Evolutionary conservation across 2,888 invertebrate species (phyloP), one percentile per base, ranked within the genome.

Genomic region (Ormyrus thymus): DNA sequence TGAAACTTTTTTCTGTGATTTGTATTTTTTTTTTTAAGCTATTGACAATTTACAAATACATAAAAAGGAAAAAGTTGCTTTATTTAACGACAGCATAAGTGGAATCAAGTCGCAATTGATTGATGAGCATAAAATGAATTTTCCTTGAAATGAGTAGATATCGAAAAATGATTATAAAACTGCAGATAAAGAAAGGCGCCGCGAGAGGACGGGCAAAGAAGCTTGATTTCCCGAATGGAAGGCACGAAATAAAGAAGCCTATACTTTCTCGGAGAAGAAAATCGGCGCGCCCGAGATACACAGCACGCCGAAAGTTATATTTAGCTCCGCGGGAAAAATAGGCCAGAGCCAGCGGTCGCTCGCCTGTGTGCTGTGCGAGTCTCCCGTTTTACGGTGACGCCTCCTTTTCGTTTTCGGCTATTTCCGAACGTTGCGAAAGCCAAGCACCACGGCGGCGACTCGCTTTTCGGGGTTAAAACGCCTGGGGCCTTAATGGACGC

Each of bases 321-420:
- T 87, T 89, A 89, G 86, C 74, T 78, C 64, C 69, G 50, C 70
- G 71, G 83, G 84, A 84, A 88, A 89, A 88, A 87, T 89, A 89
- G 89, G 90, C 87, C 90, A 89, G 29, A 29, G 29, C 73, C 83
- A 82, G 83, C 84, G 86, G 85, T 86, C 86, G 29, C 29, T 29
- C 29, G 29, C 29, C 29, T 3, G 29, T 29, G 29, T 4, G 29
- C 29, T 3, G 29, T 3, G 29, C 29, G 29, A 29, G 29, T 29
- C 29, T 29, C 29, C 29, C 29, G 85, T 81, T 82, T 77, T 74
- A 75, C 72, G 45, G 53, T 70, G 68, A 58, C 56, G 61, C 50
- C 85, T 84, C 84, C 84, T 84, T 84, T 83, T 86, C 84, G 83
- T 85, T 87, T 86, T 86, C 86, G 84, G 76, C 81, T 89, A 89